phyloP scores from a whole-genome alignment of 1,140 invertebrate genomes.

The Tribolium madens region DNA sequence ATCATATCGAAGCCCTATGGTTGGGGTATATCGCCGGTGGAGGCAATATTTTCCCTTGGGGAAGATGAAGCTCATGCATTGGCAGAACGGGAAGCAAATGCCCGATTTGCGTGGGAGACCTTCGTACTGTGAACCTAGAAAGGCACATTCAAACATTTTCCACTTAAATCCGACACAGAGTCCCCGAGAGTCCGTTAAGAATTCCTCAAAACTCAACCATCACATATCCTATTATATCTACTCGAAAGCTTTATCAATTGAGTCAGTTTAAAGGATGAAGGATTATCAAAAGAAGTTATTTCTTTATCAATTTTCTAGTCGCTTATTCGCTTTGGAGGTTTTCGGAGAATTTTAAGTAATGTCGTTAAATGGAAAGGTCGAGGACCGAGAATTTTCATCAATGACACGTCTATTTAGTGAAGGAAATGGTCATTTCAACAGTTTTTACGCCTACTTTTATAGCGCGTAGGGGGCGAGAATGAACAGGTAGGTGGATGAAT shows the following conservation, averaged over 20 bases:
- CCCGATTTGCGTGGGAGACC: conserved; percentile 79
- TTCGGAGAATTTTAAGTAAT: too few relatives aligned
- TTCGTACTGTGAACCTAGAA: conserved; percentile 75
- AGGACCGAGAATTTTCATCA: not conserved
- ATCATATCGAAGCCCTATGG: conserved; percentile 73
- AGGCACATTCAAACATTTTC: not conserved
- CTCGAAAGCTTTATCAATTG: not conserved
- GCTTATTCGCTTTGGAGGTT: too few relatives aligned
- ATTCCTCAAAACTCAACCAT: not conserved
- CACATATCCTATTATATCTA: too few relatives aligned
- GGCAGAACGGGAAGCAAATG: conserved; percentile 77
- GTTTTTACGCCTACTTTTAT: not conserved
- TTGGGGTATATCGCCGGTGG: conserved; percentile 69
- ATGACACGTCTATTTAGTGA: not conserved
- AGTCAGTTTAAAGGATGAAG: not conserved
- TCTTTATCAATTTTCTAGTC: not conserved
- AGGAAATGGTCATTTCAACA: not conserved
- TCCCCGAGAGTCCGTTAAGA: not conserved
- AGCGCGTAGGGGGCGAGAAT: not conserved
- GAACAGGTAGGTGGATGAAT: not conserved
- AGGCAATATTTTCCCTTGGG: conserved; percentile 67
- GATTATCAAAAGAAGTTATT: not conserved
- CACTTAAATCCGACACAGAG: not conserved
- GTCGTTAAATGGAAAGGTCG: not conserved
- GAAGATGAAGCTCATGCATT: conserved; percentile 69